phyloP scores from a whole-genome alignment of 2,888 invertebrate genomes.

The Patella caerulea region DNA sequence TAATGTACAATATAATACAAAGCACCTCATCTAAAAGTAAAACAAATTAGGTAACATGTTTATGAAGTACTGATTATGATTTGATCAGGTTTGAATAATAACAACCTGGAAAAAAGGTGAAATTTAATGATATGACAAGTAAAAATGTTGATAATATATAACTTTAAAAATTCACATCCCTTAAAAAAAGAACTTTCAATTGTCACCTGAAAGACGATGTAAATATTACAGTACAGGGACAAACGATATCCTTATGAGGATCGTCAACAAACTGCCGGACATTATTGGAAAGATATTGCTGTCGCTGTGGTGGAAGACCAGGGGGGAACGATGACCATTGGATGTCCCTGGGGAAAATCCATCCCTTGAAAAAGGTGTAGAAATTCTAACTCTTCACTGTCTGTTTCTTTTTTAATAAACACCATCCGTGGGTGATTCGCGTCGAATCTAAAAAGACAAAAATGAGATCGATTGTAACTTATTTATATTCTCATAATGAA shows the following conservation, averaged over 20 bases:
- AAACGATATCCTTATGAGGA: not conserved
- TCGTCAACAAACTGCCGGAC: not conserved
- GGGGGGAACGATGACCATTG: not conserved
- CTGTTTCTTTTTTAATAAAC: not conserved
- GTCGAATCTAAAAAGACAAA: not conserved
- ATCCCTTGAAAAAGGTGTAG: not conserved
- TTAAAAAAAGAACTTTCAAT: not conserved
- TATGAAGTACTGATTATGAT: too few species aligned
- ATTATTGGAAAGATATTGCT: not conserved
- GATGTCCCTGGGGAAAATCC: not conserved
- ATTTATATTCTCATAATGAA: slow-evolving; percentile 2
- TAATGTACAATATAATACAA: too few species aligned
- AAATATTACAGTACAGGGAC: not conserved
- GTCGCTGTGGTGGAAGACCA: not conserved
- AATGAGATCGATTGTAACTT: not conserved
- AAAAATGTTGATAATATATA: too few species aligned
- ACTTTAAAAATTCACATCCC: not conserved
- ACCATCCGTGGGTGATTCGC: not conserved
- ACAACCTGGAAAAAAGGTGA: too few species aligned
- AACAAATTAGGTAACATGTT: too few species aligned
- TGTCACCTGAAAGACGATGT: too few species aligned
- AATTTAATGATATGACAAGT: too few species aligned
- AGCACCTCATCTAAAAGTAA: too few species aligned
- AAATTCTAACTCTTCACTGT: not conserved
- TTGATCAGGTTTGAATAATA: too few species aligned